Evolutionary conservation across 2,888 invertebrate genomes (phyloP), one percentile per base, ranked within the genome.

Genomic region (Pemphredon lugubris): DNA sequence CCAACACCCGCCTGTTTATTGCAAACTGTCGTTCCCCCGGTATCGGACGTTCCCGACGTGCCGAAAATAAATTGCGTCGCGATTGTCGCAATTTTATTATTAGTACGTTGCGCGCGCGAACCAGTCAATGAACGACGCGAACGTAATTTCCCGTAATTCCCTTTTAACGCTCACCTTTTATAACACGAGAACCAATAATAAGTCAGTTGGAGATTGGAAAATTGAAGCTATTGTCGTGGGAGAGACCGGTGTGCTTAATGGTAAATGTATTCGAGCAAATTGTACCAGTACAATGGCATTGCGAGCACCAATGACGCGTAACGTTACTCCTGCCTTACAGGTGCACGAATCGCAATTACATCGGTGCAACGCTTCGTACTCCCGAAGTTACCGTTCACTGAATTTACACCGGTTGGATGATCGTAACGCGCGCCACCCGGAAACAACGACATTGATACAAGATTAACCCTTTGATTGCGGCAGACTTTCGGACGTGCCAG

Each of bases 101-200:
- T 65, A 65, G 44, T 39, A 13, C 14, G n/a, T 13, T 21, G 30
- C 48, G 40, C 48, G 32, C 42, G 40, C 34, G 23, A 42, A 16
- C 23, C 13, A 48, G 16, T 16, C 51, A 51, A 67, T 60, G 45
- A 44, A 40, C 34, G 16, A 53, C 34, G 42, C 32, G 14, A 55
- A 18, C 50, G 63, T 69, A 73, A 59, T 72, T 68, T 58, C 51
- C 54, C 51, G 51, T 67, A 63, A 73, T 73, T 73, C 73, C 67
- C 73, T 60, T 13, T 48, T 11, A 20, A 50, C 16, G 20, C 14
- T 16, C n/a, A 26, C 47, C 54, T 67, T 16, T 51, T 54, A 64
- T 51, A 51, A 50, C 65, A 23, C 55, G 14, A 7, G 26, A 47
- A 26, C 34, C 53, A 47, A 47, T 40, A 47, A 47, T 40, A 66